Conservation (phyloP, 2,113 vertebrate genomes). For the Paramisgurnus dabryanus region DNA sequence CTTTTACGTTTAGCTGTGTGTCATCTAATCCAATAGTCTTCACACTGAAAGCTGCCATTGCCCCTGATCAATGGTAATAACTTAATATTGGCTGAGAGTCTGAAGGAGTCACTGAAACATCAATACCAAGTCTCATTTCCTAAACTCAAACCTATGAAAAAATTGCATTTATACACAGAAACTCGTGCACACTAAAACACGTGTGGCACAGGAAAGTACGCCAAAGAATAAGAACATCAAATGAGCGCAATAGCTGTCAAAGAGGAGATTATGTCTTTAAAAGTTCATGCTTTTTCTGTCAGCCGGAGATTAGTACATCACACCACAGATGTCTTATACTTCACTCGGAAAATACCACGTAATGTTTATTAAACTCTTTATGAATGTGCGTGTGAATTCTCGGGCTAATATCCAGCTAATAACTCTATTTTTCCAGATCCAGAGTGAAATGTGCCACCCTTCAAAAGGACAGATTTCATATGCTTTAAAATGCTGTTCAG, state of each 20-base stretch:
- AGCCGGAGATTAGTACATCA: conserved; percentile 30
- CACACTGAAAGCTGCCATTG: conserved; percentile 45
- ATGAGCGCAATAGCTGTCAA: conserved; percentile 61
- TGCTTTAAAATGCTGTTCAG: conserved; percentile 51
- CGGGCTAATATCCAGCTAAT: conserved; percentile 20
- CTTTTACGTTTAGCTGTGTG: conserved; percentile 66
- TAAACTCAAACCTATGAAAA: not conserved
- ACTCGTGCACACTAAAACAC: conserved; percentile 33
- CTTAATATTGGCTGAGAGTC: conserved; percentile 29
- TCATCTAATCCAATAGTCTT: conserved; percentile 28
- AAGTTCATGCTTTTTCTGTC: conserved; percentile 22
- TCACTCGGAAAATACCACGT: conserved; percentile 12
- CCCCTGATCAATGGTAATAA: conserved; percentile 39
- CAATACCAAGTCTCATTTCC: conserved; percentile 71
- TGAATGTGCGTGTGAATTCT: conserved; percentile 30
- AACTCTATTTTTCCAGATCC: conserved; percentile 34
- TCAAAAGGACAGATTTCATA: conserved; percentile 63
- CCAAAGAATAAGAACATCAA: conserved; percentile 27
- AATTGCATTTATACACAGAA: conserved; percentile 45
- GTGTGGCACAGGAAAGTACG: conserved; percentile 59
- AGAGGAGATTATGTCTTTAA: conserved; percentile 40
- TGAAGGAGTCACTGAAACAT: conserved; percentile 66
- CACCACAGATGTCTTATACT: conserved; percentile 9
- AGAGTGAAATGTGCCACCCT: conserved; percentile 55
- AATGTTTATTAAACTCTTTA: conserved; percentile 35